phyloP scores from a whole-genome alignment of 2,888 invertebrate species.

The Synergus laeviventris region DNA sequence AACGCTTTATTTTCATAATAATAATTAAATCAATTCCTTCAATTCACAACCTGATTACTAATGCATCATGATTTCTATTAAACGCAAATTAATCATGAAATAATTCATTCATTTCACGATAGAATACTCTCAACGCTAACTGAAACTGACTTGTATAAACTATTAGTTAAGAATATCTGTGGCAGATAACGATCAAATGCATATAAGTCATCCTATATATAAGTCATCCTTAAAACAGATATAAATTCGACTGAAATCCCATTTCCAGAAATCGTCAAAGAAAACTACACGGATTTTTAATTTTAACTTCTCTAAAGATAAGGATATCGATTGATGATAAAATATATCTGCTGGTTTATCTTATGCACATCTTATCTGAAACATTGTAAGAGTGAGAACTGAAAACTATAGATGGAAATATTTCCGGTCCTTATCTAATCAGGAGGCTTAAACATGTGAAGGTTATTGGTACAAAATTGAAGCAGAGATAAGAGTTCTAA shows the following conservation, averaged over 20 bases:
- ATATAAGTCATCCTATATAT: neutral
- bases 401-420: slow-evolving; percentile 13
- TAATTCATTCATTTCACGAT: neutral
- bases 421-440: slow-evolving; percentile 30
- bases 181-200: neutral
- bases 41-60: neutral
- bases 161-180: neutral
- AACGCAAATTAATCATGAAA: neutral
- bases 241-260: neutral
- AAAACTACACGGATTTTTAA: neutral
- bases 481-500: slow-evolving; percentile 18
- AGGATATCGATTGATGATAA: neutral
- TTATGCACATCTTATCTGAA: slow-evolving; percentile 29
- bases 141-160: neutral
- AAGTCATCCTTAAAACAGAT: neutral
- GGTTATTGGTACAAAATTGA: slow-evolving; percentile 24
- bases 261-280: neutral
- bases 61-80: neutral
- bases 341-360: neutral
- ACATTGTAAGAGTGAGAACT: neutral
- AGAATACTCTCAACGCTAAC: neutral
- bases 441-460: slow-evolving; percentile 12
- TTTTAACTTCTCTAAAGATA: neutral
- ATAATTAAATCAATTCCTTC: neutral
- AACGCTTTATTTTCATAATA: neutral